Conservation (phyloP, 2,797 vertebrate genomes). For the Heliangelus exortis region DNA sequence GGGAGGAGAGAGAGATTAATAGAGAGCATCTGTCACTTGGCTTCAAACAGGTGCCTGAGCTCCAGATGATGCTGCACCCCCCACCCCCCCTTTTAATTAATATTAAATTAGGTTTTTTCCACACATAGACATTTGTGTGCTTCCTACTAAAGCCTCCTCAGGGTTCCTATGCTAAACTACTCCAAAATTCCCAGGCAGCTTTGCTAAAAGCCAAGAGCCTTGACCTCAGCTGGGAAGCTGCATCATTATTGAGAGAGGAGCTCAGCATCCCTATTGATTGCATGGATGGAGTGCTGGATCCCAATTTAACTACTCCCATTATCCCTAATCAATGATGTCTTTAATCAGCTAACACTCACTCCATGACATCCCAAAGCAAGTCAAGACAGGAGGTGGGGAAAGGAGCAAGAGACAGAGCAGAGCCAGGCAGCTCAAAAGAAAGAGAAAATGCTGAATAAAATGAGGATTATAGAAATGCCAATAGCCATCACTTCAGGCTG, state of each 20-base stretch:
- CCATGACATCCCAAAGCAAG: neutral
- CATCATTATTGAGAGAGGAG: conserved; percentile 3
- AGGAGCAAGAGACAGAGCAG: neutral
- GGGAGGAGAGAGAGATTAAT: no score
- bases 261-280: conserved; percentile 2
- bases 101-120: no score
- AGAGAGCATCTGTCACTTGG: no score
- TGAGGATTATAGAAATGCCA: neutral
- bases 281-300: conserved; percentile 12
- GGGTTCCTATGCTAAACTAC: neutral
- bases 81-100: no score
- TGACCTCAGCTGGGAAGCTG: neutral
- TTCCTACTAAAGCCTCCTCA: neutral
- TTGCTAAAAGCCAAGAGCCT: neutral
- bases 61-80: no score
- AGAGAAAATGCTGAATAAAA: neutral
- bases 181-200: neutral
- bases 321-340: conserved; percentile 25
- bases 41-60: no score
- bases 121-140: neutral
- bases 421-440: neutral
- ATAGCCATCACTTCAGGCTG: neutral
- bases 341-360: neutral
- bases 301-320: conserved; percentile 55
- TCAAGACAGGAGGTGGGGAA: neutral